Conservation (phyloP, 2,113 vertebrate species). For the Peromyscus polionotus region DNA sequence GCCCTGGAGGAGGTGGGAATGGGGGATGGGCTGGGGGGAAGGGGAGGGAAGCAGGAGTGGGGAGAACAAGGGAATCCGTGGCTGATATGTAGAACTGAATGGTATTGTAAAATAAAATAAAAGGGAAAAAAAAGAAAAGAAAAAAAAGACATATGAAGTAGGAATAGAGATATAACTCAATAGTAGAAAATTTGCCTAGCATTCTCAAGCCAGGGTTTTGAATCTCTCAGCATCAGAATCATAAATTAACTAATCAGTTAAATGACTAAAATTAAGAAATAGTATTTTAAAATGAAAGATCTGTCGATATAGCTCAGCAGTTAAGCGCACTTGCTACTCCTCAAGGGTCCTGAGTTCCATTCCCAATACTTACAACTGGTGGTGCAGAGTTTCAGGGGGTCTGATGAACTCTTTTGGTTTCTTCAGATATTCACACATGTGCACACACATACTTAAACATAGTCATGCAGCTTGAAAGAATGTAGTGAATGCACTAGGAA, state of each 20-base stretch:
- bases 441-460: neutral
- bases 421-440: neutral
- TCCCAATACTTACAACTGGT: neutral
- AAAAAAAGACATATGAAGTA: neutral
- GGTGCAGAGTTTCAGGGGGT: neutral
- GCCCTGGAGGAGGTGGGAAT: too few relatives aligned
- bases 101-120: too few relatives aligned
- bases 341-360: neutral
- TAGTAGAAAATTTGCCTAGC: neutral
- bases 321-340: neutral
- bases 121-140: too few relatives aligned
- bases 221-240: neutral
- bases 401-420: neutral
- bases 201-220: neutral
- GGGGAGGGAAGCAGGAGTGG: too few relatives aligned
- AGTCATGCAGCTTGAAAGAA: neutral
- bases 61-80: too few relatives aligned
- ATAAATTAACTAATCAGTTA: neutral
- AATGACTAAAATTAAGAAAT: neutral
- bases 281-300: neutral
- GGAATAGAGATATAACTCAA: neutral
- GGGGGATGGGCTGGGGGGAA: too few relatives aligned
- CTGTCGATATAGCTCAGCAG: neutral
- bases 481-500: neutral
- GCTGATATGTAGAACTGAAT: too few relatives aligned